phyloP scores from a whole-genome alignment of 2,888 invertebrate genomes.

The Unio delphinus region DNA sequence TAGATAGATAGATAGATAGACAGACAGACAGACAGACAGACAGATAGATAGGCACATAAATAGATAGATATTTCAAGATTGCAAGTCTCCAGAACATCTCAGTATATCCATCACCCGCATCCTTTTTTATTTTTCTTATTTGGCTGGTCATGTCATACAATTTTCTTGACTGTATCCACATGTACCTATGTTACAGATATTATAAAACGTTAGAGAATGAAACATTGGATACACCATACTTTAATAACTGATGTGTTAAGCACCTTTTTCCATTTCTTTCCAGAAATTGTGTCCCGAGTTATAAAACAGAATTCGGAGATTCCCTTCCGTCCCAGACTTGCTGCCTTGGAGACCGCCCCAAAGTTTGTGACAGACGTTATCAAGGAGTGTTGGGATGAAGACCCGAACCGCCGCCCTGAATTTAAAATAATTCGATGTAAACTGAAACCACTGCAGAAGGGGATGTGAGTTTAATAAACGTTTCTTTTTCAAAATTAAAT shows the following conservation, averaged over 20 bases:
- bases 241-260: neutral
- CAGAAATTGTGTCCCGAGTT: conserved; percentile 91
- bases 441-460: conserved; percentile 92
- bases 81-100: no score
- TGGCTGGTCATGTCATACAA: no score
- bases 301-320: conserved; percentile 73
- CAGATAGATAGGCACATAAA: no score
- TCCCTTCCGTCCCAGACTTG: conserved; percentile 82
- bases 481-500: neutral
- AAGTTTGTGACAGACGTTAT: conserved; percentile 74
- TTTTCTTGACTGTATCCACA: no score
- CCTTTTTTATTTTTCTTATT: no score
- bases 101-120: no score
- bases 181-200: no score
- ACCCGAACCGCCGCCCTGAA: conserved; percentile 89
- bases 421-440: conserved; percentile 88
- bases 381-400: conserved; percentile 94
- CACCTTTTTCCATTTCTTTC: conserved; percentile 11
- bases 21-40: rapidly evolving
- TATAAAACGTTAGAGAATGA: no score
- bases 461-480: conserved; percentile 77
- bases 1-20: no score
- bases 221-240: no score
- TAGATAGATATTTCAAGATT: no score
- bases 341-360: conserved; percentile 80